Evolutionary conservation across 2,888 invertebrate species (phyloP), one percentile per base, ranked within the genome.

Genomic region (Aphidius colemani): DNA sequence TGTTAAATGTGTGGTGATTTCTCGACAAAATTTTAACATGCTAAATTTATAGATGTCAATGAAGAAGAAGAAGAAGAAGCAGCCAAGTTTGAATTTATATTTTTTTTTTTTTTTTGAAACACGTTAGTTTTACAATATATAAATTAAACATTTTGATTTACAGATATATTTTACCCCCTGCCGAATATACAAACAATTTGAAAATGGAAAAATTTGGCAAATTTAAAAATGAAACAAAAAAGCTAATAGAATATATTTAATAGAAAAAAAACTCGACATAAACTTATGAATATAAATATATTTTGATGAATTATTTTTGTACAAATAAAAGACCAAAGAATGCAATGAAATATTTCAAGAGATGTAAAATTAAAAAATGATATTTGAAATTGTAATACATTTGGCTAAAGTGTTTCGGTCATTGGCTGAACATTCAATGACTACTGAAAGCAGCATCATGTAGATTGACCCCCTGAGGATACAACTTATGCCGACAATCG

Each of bases 121-220:
- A 57, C 53, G 57, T 55, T 39, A 55, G 43, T 65, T 41, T 53
- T 66, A 59, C 55, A 53, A 61, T 60, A 58, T 45, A 45, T 45
- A 45, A 66, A 65, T 68, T 63, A 65, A n/a, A 59, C 61, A 61
- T 62, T 62, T 63, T 70, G 70, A 69, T 70, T 70, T 70, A 70
- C 64, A 62, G 63, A 64, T 46, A 65, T 18, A 30, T 62, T 56
- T 57, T 51, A 44, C 51, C 30, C 55, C 41, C 60, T 58, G 61
- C 56, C 57, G 30, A 30, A 30, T 30, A 5, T 3, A 30, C 5
- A 30, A 30, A 30, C 30, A 30, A 13, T 13, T 13, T 13, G 13
- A 13, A 13, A 13, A 13, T 13, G 13, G 2, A 13, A 13, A 13
- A 13, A 13, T 13, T 13, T 13, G 13, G 13, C 13, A 13, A 13